Evolutionary conservation across 1,140 invertebrate species (phyloP).

Genomic region (Drosophila watanabei): DNA sequence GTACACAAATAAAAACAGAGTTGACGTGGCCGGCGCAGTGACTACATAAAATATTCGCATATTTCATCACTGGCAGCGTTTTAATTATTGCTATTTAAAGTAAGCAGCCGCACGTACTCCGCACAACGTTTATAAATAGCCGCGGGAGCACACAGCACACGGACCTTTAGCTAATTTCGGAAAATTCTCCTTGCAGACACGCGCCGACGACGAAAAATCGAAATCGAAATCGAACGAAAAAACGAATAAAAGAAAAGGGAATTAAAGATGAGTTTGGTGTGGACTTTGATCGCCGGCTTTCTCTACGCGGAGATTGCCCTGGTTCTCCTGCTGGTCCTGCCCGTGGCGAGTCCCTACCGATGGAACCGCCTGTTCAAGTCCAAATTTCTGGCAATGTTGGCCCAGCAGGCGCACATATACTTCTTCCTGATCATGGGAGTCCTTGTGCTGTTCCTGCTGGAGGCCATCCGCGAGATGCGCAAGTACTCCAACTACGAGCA

Average conservation of each 20-base stretch:
- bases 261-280: slow-evolving; percentile 96
- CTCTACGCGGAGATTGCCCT: slow-evolving; percentile 95
- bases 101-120: slow-evolving; percentile 57
- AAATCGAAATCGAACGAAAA: slow-evolving; percentile 21
- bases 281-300: slow-evolving; percentile 97
- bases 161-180: slow-evolving; percentile 32
- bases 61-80: slow-evolving; percentile 68
- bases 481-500: slow-evolving; percentile 92
- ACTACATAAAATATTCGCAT: slow-evolving; percentile 63
- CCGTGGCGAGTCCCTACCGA: slow-evolving; percentile 93
- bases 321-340: slow-evolving; percentile 94
- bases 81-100: slow-evolving; percentile 74
- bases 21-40: slow-evolving; percentile 71
- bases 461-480: slow-evolving; percentile 97
- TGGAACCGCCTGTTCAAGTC: slow-evolving; percentile 98
- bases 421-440: slow-evolving; percentile 94
- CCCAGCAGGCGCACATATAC: slow-evolving; percentile 94
- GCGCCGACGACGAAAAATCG: slow-evolving; percentile 30
- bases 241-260: slow-evolving; percentile 20
- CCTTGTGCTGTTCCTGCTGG: slow-evolving; percentile 93
- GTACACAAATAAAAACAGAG: slow-evolving; percentile 46
- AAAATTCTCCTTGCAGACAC: slow-evolving; percentile 53
- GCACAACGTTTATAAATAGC: slow-evolving; percentile 67
- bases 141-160: slow-evolving; percentile 14
- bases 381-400: slow-evolving; percentile 92